Base-by-base conservation (phyloP, 2,113 vertebrate genomes). In the Scartelaos histophorus region DNA sequence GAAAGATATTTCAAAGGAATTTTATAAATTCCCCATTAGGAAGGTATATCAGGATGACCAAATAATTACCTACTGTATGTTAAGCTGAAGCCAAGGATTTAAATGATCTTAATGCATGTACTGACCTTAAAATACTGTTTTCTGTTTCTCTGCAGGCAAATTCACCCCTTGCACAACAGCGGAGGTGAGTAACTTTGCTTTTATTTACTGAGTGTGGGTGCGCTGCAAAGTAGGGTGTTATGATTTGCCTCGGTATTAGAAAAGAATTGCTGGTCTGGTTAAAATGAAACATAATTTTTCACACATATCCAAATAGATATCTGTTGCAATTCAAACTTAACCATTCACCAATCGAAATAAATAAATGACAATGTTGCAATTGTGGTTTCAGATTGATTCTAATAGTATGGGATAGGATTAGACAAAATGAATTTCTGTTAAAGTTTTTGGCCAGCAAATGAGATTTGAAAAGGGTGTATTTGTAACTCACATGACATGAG, bases 141-240 rank as follows among this genome's bases (percentile, higher is more conserved):
- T 76, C 57, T 87, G 71, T 89, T 57, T 81, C 87, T 67, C 90
- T 92, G 54, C 94, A 98, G 96, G 87, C 93, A 95, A 93, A 93
- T 87, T 87, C 13, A 89, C 75, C 80, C 87, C 82, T 38, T 95
- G 94, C 91, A 93, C 95, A 86, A 94, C 94, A 91, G 91, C 94
- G 84, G 95, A 97, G 96, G 96, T 98, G 92, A 96, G 95, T 91
- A 69, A 54, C 35, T 13, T 38, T 78, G 16, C 46, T 46, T 22
- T 38, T 21, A 13, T 38, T 66, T 21, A 13, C 1, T 43, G 12
- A 21, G 17, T 43, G 62, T 45, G 22, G 56, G 56, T 13, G 51
- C 29, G 4, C 29, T 29, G 29, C 51, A n/a, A 54, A 54, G 21
- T 54, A 10, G n/a, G 19, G 19, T 53, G 51, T n/a, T 11, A 54